Evolutionary conservation across 2,888 invertebrate species (phyloP), one percentile per base, ranked within the genome.

Genomic region (Drosophila paranaensis): DNA sequence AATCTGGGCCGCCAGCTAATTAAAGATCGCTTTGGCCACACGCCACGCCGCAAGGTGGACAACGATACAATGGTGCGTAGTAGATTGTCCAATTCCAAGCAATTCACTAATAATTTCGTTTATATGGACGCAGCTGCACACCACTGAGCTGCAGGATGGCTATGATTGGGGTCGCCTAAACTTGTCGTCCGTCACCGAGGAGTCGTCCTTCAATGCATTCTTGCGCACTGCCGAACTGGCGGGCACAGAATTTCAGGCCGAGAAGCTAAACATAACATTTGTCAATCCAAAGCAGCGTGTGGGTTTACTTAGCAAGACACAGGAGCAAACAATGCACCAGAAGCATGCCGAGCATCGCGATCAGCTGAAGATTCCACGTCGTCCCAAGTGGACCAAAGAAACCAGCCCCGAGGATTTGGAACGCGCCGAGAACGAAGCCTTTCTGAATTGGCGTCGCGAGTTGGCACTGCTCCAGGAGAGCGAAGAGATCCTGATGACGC

Each of bases 141-240:
- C 97, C 4, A 95, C 97, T 27, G 98, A 98, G 90, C 93, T 98
- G 2, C 95, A 97, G 81, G 98, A 98, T 93, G 98, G 97, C 5
- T 97, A 96, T 84, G 97, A 98, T 70, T 98, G 97, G 97, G 97
- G 96, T 42, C 94, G 97, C 10, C 93, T 98, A 2, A 98, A 98
- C 93, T 94, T 98, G 1, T 96, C 96, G 88, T 98, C 98, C 0
- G 97, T 98, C 0, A 99, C 98, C 0, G 98, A 99, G 82, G 98
- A 98, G 92, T 97, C 96, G n/a, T 97, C 98, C 0, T 95, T 99
- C 71, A 97, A 99, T 93, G 99, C 99, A 90, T 99, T 99, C 92
- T 93, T 99, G 5, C 96, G 97, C 0, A 99, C 97, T 0, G 99
- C 99, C 0, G 97, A 98, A 92, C 93, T 99, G 66, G 98, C 99